phyloP scores from a whole-genome alignment of 37 sponge, comb jelly and placozoan species.

The Haliclona indistincta region DNA sequence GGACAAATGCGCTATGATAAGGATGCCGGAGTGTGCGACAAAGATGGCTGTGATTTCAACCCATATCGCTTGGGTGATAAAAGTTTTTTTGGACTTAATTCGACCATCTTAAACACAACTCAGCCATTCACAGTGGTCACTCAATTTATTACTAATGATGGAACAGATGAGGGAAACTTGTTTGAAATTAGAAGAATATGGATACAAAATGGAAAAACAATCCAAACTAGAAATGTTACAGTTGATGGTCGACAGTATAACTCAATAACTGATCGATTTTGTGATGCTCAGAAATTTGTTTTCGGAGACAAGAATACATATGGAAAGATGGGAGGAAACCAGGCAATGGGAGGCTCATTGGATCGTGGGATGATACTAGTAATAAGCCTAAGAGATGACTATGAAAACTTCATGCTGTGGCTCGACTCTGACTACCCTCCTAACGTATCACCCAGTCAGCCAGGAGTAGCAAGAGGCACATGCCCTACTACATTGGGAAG shows the following conservation, averaged over 20 bases:
- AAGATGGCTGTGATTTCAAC: slow-evolving; percentile 37
- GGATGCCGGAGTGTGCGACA: slow-evolving; percentile 18
- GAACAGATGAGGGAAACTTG: slow-evolving; percentile 34
- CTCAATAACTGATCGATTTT: slow-evolving; percentile 6
- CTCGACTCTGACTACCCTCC: slow-evolving; percentile 15
- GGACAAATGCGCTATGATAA: slow-evolving; percentile 7
- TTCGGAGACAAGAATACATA: slow-evolving; percentile 1
- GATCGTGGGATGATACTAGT: slow-evolving; percentile 14
- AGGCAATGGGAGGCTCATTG: slow-evolving; percentile 1
- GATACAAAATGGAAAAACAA: slow-evolving; percentile 40
- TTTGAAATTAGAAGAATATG: slow-evolving; percentile 21
- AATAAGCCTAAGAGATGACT: slow-evolving; percentile 12
- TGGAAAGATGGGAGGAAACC: slow-evolving; percentile 1
- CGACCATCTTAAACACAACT: slow-evolving; percentile 22
- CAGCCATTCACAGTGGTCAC: slow-evolving; percentile 40
- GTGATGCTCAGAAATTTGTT: background rate
- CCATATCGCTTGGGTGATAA: slow-evolving; percentile 34
- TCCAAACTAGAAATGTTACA: slow-evolving; percentile 24
- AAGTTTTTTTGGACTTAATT: slow-evolving; percentile 9
- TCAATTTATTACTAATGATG: slow-evolving; percentile 35
- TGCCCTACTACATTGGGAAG: slow-evolving; percentile 6
- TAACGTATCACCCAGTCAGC: background rate
- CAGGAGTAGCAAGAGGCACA: slow-evolving; percentile 17
- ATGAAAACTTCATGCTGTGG: slow-evolving; percentile 6
- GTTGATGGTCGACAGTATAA: slow-evolving; percentile 9